Evolutionary conservation across 2,888 invertebrate species (phyloP).

Genomic region (Tetragonisca angustula): DNA sequence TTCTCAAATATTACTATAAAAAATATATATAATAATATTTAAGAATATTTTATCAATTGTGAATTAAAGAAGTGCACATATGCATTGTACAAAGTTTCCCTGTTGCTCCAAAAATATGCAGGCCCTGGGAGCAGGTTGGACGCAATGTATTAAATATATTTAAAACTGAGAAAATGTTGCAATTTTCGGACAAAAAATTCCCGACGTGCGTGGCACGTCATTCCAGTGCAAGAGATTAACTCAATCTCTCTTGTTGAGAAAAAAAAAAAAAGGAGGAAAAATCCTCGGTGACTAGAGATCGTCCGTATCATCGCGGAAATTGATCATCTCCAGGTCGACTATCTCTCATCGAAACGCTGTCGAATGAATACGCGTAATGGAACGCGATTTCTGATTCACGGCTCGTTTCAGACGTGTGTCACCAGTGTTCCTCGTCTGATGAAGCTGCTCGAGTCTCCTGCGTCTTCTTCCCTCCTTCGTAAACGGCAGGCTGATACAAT

Average conservation of each 20-base stretch:
- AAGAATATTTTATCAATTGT: no score
- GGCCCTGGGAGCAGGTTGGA: no score
- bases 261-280: background rate
- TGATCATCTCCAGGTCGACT: background rate
- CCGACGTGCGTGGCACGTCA: no score
- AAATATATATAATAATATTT: no score
- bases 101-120: no score
- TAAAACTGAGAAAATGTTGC: no score
- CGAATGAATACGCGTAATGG: slow-evolving; percentile 8
- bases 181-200: no score
- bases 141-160: no score
- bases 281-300: background rate
- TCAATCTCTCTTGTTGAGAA: background rate
- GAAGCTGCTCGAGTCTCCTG: background rate
- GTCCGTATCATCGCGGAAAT: background rate
- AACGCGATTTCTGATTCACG: background rate
- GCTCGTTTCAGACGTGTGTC: background rate
- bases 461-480: background rate
- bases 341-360: background rate
- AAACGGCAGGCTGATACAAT: background rate
- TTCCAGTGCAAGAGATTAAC: no score
- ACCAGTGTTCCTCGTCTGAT: background rate
- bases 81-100: no score
- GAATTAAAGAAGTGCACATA: no score
- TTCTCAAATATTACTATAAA: no score